Evolutionary conservation across 1,140 invertebrate genomes (phyloP), one percentile per base, ranked within the genome.

Genomic region (Hestina assimilis): DNA sequence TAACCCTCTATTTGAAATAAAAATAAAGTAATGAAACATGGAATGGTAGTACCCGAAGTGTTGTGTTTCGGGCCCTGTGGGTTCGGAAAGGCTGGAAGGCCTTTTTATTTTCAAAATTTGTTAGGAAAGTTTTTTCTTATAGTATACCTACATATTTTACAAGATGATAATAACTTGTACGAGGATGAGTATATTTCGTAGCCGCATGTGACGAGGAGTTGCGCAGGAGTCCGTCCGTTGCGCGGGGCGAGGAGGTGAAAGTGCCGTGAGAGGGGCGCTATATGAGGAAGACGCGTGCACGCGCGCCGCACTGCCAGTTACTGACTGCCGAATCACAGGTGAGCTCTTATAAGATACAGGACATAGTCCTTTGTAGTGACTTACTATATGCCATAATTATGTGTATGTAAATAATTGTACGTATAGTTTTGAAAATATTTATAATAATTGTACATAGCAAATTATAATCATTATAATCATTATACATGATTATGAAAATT

Each of bases 241-340:
- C 21, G 21, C n/a, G 68, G 67, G 64, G 47, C 59, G 40, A 41
- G 43, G 38, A 40, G 69, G 80, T 82, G 83, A 83, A 86, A 83
- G 80, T 80, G 45, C 35, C 20, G 61, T 54, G 66, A 66, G 62
- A 45, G 66, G 67, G 46, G 38, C 40, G 42, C 53, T 83, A 83
- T 83, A 83, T 81, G 63, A 76, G 59, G 20, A 50, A 47, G 42
- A 7, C 26, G 43, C 5, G 33, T 42, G 62, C 71, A 63, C 80
- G 81, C 83, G 83, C 81, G 79, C 73, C 72, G 53, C 83, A 83
- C 78, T 81, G 33, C 33, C 17, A 38, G 15, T 14, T 8, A 14
- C 33, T 38, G 33, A 19, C 66, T 58, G 58, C 73, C 57, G 31
- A 40, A 59, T 48, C 41, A 53, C 77, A 78, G 80, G 83, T 83